Conservation (phyloP, 64 coral and sea anemone species). For the Orbicella faveolata region DNA sequence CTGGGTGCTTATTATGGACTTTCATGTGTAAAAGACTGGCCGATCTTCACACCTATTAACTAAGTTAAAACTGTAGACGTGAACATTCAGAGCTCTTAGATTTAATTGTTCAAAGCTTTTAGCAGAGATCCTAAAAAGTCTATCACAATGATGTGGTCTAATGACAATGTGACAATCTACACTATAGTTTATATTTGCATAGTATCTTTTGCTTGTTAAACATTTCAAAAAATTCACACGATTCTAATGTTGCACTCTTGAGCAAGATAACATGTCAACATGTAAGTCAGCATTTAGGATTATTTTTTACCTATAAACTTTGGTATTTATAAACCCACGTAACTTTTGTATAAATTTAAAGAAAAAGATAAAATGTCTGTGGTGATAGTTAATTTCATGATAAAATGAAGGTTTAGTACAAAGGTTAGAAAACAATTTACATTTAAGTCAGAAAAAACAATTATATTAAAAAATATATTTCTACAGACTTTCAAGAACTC, state of each 20-base stretch:
- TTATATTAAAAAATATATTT: neutral
- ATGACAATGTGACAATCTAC: neutral
- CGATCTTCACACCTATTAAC: neutral
- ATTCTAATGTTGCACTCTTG: slow-evolving; percentile 3
- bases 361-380: too few relatives aligned
- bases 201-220: neutral
- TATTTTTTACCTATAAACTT: too few relatives aligned
- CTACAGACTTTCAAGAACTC: neutral
- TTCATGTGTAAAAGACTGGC: neutral
- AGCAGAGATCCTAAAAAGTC: neutral
- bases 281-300: neutral
- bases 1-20: neutral
- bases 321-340: too few relatives aligned
- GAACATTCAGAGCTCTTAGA: neutral
- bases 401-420: too few relatives aligned
- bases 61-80: neutral
- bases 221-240: neutral
- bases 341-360: too few relatives aligned
- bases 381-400: too few relatives aligned
- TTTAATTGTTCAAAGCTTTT: neutral
- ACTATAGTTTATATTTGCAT: slow-evolving; percentile 1
- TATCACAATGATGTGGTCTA: neutral
- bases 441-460: neutral
- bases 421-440: too few relatives aligned
- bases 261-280: neutral